Evolutionary conservation across 1,140 invertebrate species (phyloP).

Genomic region (Pseudachorutes palmiensis): DNA sequence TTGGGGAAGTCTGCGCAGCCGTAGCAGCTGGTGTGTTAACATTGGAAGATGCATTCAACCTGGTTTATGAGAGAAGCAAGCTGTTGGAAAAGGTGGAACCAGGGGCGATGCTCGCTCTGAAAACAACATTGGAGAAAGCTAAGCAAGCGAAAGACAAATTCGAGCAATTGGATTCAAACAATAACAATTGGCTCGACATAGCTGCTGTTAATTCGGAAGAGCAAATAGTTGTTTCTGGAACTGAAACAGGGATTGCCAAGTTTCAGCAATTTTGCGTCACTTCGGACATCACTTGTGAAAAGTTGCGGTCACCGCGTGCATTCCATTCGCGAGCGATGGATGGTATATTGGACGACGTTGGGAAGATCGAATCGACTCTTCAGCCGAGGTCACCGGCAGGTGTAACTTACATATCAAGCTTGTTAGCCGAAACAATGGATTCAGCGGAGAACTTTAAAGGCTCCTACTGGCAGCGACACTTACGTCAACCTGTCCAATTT

Average conservation of each 20-base stretch:
- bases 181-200: slow-evolving; percentile 18
- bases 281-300: neutral
- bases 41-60: too few species aligned
- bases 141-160: too few species aligned
- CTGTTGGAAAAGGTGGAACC: too few species aligned
- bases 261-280: neutral
- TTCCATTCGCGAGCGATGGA: slow-evolving; percentile 18
- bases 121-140: too few species aligned
- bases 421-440: neutral
- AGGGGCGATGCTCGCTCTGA: too few species aligned
- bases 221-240: slow-evolving; percentile 10
- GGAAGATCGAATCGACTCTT: neutral
- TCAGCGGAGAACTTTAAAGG: neutral
- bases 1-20: too few species aligned
- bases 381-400: neutral
- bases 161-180: too few species aligned
- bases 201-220: slow-evolving; percentile 14
- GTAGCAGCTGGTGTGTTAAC: too few species aligned
- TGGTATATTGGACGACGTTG: slow-evolving; percentile 11
- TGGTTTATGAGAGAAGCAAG: too few species aligned
- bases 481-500: slow-evolving; percentile 15
- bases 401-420: neutral
- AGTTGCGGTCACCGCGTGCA: neutral
- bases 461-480: slow-evolving; percentile 16
- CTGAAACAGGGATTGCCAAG: neutral